Evolutionary conservation across 2,888 invertebrate species (phyloP).

Genomic region (Leucoptera coffeella): DNA sequence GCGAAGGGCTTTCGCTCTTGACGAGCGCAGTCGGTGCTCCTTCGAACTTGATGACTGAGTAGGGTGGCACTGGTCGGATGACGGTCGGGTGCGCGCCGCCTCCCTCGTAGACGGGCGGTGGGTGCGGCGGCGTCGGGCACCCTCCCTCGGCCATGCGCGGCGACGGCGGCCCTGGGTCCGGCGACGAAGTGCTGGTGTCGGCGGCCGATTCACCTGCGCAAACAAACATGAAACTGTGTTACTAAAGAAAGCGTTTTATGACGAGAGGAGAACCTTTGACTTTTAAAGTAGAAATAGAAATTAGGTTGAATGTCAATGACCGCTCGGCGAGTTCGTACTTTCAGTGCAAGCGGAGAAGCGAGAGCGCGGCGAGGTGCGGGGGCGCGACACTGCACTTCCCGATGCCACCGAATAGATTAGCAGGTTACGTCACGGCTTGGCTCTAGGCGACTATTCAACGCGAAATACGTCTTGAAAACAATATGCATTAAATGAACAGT

Average conservation of each 20-base stretch:
- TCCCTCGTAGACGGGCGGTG: slow-evolving; percentile 46
- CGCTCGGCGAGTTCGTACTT: slow-evolving; percentile 24
- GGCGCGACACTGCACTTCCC: slow-evolving; percentile 54
- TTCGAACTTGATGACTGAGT: slow-evolving; percentile 56
- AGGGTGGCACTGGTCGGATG: slow-evolving; percentile 52
- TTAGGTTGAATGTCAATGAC: slow-evolving; percentile 53
- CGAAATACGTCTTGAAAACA: no score
- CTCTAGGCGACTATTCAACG: no score
- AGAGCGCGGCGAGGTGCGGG: slow-evolving; percentile 19
- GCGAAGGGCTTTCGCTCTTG: slow-evolving; percentile 23
- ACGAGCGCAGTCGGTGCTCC: slow-evolving; percentile 29
- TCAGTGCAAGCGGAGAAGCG: slow-evolving; percentile 27
- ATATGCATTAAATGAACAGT: no score
- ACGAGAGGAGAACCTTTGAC: slow-evolving; percentile 33
- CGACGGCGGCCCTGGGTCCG: slow-evolving; percentile 81
- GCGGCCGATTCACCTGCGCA: slow-evolving; percentile 82
- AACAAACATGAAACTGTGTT: slow-evolving; percentile 24
- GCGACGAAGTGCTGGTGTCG: slow-evolving; percentile 89
- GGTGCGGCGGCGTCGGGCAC: slow-evolving; percentile 57
- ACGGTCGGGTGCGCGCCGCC: slow-evolving; percentile 46
- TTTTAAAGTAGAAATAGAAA: slow-evolving; percentile 43
- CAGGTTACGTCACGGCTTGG: slow-evolving; percentile 41
- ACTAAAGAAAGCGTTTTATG: slow-evolving; percentile 22
- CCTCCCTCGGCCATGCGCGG: slow-evolving; percentile 69
- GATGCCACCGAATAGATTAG: slow-evolving; percentile 51